Percentiles rank a stretch among this genome's conserved stretches.
Evolutionary conservation across 2,797 vertebrate genomes (phyloP).

Genomic region (Stomatorhinus walkeri): DNA sequence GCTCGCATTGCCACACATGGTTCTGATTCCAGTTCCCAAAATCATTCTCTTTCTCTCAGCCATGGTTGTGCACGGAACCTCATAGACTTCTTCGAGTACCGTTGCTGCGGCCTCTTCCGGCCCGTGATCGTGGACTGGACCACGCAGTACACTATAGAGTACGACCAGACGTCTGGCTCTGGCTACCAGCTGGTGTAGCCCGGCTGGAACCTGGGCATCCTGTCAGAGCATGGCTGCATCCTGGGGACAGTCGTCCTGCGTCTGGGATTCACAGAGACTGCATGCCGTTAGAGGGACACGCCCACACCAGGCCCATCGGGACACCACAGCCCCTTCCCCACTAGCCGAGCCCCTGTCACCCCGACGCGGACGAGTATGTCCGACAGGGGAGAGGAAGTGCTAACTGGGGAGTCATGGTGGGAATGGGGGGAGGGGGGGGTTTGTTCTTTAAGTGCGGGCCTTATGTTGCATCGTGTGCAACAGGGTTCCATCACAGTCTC

Average conservation of each 20-base stretch:
- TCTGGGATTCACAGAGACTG: slow-evolving; percentile 63
- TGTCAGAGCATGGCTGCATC: slow-evolving; percentile 44
- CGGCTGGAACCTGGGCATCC: slow-evolving; percentile 26
- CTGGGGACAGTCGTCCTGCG: slow-evolving; percentile 55
- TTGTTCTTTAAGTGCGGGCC: neutral
- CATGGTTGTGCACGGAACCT: slow-evolving; percentile 94
- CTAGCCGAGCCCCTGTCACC: neutral
- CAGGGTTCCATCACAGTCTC: neutral
- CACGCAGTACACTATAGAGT: slow-evolving; percentile 95
- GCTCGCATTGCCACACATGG: neutral
- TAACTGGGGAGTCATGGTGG: neutral
- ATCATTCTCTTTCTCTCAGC: slow-evolving; percentile 48
- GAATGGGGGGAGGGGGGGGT: neutral
- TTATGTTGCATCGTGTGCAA: neutral
- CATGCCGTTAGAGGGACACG: slow-evolving; percentile 72
- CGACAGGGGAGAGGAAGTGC: slow-evolving; percentile 64
- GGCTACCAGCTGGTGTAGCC: slow-evolving; percentile 98
- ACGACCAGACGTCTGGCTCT: slow-evolving; percentile 91
- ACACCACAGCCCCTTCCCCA: neutral
- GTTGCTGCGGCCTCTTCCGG: slow-evolving; percentile 95
- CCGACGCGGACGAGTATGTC: slow-evolving; percentile 67
- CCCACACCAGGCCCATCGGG: slow-evolving; percentile 16
- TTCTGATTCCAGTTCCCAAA: neutral
- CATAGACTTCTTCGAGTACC: slow-evolving; percentile 98
- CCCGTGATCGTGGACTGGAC: slow-evolving; percentile 95